Evolutionary conservation across 2,113 vertebrate genomes (phyloP), one percentile per base, ranked within the genome.

Genomic region (Oenanthe melanoleuca): DNA sequence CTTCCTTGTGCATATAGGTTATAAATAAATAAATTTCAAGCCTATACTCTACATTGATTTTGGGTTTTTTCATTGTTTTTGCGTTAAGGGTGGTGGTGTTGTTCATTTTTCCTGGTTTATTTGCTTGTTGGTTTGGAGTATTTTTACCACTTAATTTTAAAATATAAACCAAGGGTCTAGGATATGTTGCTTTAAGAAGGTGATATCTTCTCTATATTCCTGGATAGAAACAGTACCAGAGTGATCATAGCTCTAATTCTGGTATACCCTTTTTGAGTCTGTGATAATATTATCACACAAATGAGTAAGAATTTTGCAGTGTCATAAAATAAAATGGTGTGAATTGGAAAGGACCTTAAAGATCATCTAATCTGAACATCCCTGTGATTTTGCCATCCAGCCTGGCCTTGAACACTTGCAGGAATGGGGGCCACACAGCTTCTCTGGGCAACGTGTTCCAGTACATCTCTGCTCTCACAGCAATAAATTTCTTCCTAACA

Each of bases 61-160:
- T 11, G 2, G 2, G 0, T 6, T 56, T 57, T 79, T 37, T n/a
- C 14, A 40, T 10, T 38, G 11, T 18, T 61, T 56, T 8, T 8
- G 5, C 0, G 1, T 20, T 70, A 4, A 8, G 26, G 7, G 3
- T 12, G 4, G 11, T 40, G 20, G 2, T 42, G 11, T 3, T 56
- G 13, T 49, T 49, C 6, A 9, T 53, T 60, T 75, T 61, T 2
- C 14, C 10, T 23, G 18, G 10, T 65, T 23, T 4, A 12, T 47
- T 34, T 57, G 1, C 10, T 5, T 34, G 5, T 13, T 34, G 61
- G 8, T 44, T 45, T 33, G 8, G 2, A 2, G 2, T 57, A 20
- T 25, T 59, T 63, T 59, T 25, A 22, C 2, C 2, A 26, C 4
- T 6, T 72, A 23, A 80, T 44, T 33, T 44, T 42, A 40, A 55